Evolutionary conservation across 2,888 invertebrate species (phyloP).

Genomic region (Euspilapteryx auroguttella): DNA sequence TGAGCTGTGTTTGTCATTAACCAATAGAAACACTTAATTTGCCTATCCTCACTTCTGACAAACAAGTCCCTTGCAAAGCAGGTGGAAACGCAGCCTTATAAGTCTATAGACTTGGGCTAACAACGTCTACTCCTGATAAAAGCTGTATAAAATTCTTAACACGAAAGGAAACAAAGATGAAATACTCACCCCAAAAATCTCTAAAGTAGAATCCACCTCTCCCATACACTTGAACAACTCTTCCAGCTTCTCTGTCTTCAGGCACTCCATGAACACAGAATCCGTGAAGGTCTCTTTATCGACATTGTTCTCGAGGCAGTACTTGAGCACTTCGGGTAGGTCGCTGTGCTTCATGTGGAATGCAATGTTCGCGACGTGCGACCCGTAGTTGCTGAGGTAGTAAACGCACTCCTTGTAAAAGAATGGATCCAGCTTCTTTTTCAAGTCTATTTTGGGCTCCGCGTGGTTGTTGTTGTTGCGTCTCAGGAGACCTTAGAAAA

Average conservation of each 20-base stretch:
- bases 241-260: slow-evolving; percentile 65
- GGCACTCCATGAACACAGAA: slow-evolving; percentile 68
- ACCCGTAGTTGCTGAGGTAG: slow-evolving; percentile 81
- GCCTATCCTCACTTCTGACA: no score
- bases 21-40: no score
- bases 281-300: slow-evolving; percentile 73
- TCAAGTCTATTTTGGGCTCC: slow-evolving; percentile 28
- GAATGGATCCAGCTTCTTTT: slow-evolving; percentile 50
- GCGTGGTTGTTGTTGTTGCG: slow-evolving; percentile 29
- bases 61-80: no score
- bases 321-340: slow-evolving; percentile 68
- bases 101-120: no score
- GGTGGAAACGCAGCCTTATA: no score
- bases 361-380: slow-evolving; percentile 70
- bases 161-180: no score
- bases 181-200: slow-evolving; percentile 69
- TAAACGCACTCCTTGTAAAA: slow-evolving; percentile 79
- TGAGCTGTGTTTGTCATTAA: no score
- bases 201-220: slow-evolving; percentile 66
- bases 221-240: slow-evolving; percentile 66
- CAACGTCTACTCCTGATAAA: no score
- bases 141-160: no score
- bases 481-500: slow-evolving; percentile 35
- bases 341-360: slow-evolving; percentile 77
- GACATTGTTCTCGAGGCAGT: slow-evolving; percentile 69